Evolutionary conservation across 2,113 vertebrate genomes (phyloP).

Genomic region (Casuarius casuarius): DNA sequence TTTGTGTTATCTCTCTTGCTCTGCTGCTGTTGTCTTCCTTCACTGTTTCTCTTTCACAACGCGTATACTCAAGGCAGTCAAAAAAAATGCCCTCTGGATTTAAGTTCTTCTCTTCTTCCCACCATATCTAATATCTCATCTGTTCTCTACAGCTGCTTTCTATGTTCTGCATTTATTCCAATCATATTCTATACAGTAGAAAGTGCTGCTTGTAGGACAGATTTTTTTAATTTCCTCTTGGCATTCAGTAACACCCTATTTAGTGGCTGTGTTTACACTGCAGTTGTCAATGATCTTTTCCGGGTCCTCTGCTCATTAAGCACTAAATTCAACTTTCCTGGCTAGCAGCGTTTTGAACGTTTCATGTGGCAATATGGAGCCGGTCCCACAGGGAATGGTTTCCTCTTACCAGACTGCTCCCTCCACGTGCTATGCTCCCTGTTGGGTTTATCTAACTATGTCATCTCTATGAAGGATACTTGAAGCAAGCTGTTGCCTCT

Average conservation of each 20-base stretch:
- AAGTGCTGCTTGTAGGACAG: constrained; percentile 39
- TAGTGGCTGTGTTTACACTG: constrained; percentile 64
- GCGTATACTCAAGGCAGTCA: background rate
- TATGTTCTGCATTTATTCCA: constrained; percentile 19
- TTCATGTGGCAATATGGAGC: constrained; percentile 55
- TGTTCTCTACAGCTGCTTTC: constrained; percentile 29
- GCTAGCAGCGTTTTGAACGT: constrained; percentile 61
- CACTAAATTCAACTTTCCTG: constrained; percentile 67
- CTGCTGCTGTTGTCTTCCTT: constrained; percentile 52
- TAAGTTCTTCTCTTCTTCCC: constrained; percentile 28
- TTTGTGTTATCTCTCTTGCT: constrained; percentile 61
- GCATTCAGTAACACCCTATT: constrained; percentile 51
- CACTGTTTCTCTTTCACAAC: background rate
- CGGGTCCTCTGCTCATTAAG: constrained; percentile 67
- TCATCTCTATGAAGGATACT: constrained; percentile 60
- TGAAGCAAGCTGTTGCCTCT: constrained; percentile 65
- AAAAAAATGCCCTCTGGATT: constrained; percentile 14
- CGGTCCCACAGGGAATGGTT: constrained; percentile 57
- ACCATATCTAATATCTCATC: constrained; percentile 35
- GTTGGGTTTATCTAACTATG: constrained; percentile 59
- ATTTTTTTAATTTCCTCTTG: constrained; percentile 64
- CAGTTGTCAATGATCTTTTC: constrained; percentile 67
- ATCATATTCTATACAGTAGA: constrained; percentile 34
- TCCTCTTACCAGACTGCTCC: constrained; percentile 63
- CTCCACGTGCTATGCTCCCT: constrained; percentile 58